Base-by-base conservation (phyloP, 2,888 invertebrate genomes). In the Lathronympha strigana region DNA sequence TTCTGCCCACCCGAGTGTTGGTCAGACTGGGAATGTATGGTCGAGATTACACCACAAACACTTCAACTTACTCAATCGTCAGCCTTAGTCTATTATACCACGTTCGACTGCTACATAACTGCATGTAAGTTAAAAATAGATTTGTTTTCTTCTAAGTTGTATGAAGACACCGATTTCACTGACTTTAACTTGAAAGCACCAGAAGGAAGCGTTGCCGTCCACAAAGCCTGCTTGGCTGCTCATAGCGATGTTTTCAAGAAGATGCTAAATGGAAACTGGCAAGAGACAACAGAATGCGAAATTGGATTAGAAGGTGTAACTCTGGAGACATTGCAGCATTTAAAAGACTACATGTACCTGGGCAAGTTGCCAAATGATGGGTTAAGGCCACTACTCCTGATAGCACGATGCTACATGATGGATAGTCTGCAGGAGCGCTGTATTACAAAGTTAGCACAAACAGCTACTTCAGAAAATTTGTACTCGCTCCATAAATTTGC, bases 111-210 rank as follows among this genome's bases (percentile, higher is more conserved):
- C 13, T 31, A 51, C 11, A 19, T 51, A 17, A 11, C 51, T 13
- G 51, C 51, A 33, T 13, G 93, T 96, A 33, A 31, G 19, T 11
- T 33, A 11, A 51, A 31, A 21, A 36, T 23, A n/a, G 66, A 36
- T 82, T 77, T 23, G 68, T 28, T 25, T 15, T 6, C 25, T 60
- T 58, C 33, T 64, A 36, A 21, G 28, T 19, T 36, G 2, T 51
- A 43, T 28, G 54, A 33, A 47, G 25, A 38, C 31, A 28, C 6
- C 0, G 31, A 28, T 28, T n/a, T 50, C 21, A 51, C 51, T 1
- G 51, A 51, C 19, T 51, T 51, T 13, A 28, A 31, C 11, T 15
- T 51, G 0, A 31, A 19, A 1, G 13, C 51, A 21, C 13, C 51
- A 19, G 51, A 33, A 1, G 51, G 51, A n/a, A 19, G 33, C 13